These are phyloP conservation scores for Zele albiditarsus DNA, from an alignment of 2,888 invertebrate genomes.

Conservation along the genomic window DNA sequence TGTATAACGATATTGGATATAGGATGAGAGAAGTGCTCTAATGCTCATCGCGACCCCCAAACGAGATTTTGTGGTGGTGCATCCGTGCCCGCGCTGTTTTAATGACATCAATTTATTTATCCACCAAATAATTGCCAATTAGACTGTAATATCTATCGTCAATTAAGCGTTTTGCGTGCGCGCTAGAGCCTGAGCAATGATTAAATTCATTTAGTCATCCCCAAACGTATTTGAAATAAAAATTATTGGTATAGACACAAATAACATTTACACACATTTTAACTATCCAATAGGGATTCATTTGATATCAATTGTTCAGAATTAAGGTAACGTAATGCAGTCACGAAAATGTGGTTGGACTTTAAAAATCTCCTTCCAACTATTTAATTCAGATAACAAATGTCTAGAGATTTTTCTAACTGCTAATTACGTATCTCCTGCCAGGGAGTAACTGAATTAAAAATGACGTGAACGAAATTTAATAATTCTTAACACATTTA, in stretches of 20 bases:
- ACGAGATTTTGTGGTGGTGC: conserved; percentile 30
- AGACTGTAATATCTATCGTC: conserved; percentile 34
- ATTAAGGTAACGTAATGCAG: too few species aligned
- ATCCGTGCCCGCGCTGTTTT: conserved; percentile 8
- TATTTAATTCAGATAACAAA: too few species aligned
- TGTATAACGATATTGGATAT: conserved; percentile 3
- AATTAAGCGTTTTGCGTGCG: conserved; percentile 23
- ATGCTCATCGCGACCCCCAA: conserved; percentile 21
- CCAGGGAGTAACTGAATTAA: too few species aligned
- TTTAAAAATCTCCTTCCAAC: too few species aligned
- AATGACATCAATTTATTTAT: conserved; percentile 37
- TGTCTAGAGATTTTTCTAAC: too few species aligned
- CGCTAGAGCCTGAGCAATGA: conserved; percentile 8
- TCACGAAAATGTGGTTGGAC: too few species aligned
- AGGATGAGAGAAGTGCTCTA: conserved; percentile 14
- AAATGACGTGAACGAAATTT: too few species aligned
- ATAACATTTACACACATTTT: neutral
- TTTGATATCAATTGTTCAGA: too few species aligned
- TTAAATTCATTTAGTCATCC: conserved; percentile 18
- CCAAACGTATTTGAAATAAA: neutral
- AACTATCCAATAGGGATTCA: too few species aligned
- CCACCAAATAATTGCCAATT: conserved; percentile 34
- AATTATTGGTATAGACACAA: neutral
- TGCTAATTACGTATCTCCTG: too few species aligned
- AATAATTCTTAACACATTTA: too few species aligned